Evolutionary conservation across 2,888 invertebrate species (phyloP).

Genomic region (Brachyptera risi): DNA sequence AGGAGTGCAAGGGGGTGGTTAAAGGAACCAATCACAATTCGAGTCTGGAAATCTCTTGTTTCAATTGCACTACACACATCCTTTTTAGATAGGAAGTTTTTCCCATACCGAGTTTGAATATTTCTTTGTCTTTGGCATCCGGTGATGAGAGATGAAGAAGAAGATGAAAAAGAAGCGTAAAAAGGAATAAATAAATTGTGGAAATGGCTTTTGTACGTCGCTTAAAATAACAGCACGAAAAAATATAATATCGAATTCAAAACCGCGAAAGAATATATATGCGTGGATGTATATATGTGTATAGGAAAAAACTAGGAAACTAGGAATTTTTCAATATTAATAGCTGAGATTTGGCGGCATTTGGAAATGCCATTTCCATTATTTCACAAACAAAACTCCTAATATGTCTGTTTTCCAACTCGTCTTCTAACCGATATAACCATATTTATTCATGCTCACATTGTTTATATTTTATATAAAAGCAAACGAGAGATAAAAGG

Average conservation of each 20-base stretch:
- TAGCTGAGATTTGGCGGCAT: conserved; percentile 6
- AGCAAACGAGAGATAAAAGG: neutral
- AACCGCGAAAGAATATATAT: conserved; percentile 5
- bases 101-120: neutral
- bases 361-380: neutral
- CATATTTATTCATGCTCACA: neutral
- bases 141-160: neutral
- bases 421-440: too few relatives aligned
- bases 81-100: neutral
- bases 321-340: conserved; percentile 22
- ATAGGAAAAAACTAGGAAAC: neutral
- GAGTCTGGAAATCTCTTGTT: conserved; percentile 14
- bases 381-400: conserved; percentile 3
- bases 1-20: too few relatives aligned
- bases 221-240: neutral
- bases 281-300: too few relatives aligned
- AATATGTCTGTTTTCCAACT: neutral
- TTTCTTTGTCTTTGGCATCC: conserved; percentile 18
- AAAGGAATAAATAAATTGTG: conserved; percentile 17
- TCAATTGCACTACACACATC: conserved; percentile 12
- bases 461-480: neutral
- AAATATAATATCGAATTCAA: conserved; percentile 11
- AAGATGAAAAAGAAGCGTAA: too few relatives aligned
- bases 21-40: conserved; percentile 28
- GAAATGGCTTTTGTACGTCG: neutral